These are phyloP conservation scores for Zygothrica quintamaculata DNA, from an alignment of 2,888 invertebrate genomes.

Conservation along the genomic window DNA sequence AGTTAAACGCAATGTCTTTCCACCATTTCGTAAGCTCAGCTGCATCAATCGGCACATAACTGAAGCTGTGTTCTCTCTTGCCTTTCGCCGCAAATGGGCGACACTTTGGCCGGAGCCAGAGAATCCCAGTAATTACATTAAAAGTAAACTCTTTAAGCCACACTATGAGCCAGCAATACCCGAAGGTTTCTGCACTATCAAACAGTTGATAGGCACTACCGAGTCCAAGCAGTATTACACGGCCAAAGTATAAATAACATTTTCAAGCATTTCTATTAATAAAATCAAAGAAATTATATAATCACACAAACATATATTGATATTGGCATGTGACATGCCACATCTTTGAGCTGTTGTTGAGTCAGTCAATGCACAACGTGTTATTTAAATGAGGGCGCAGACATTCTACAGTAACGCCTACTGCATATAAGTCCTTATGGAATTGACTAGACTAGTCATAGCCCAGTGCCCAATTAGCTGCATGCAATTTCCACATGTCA, in stretches of 20 bases:
- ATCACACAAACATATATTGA: slow-evolving; percentile 10
- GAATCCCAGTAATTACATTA: slow-evolving; percentile 50
- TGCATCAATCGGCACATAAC: slow-evolving; percentile 55
- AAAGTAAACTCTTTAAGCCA: slow-evolving; percentile 21
- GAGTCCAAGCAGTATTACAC: slow-evolving; percentile 44
- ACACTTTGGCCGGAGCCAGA: slow-evolving; percentile 62
- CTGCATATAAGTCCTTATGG: slow-evolving; percentile 20
- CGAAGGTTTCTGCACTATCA: slow-evolving; percentile 29
- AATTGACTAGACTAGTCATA: slow-evolving; percentile 44
- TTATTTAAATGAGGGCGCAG: slow-evolving; percentile 26
- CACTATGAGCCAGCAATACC: background rate
- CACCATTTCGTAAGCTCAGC: slow-evolving; percentile 50
- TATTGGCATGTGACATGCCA: slow-evolving; percentile 7
- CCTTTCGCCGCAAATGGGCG: slow-evolving; percentile 55
- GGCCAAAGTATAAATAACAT: slow-evolving; percentile 25
- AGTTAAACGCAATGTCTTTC: slow-evolving; percentile 53
- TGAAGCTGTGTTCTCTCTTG: slow-evolving; percentile 50
- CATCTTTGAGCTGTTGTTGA: slow-evolving; percentile 15
- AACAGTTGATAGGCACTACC: slow-evolving; percentile 39
- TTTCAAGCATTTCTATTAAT: slow-evolving; percentile 23
- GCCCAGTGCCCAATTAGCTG: slow-evolving; percentile 69
- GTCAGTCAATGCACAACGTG: slow-evolving; percentile 22
- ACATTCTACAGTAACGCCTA: background rate
- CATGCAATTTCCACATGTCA: slow-evolving; percentile 74
- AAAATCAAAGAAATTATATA: slow-evolving; percentile 8